Evolutionary conservation across 2,888 invertebrate species (phyloP), one percentile per base, ranked within the genome.

Genomic region (Suillia variegata): DNA sequence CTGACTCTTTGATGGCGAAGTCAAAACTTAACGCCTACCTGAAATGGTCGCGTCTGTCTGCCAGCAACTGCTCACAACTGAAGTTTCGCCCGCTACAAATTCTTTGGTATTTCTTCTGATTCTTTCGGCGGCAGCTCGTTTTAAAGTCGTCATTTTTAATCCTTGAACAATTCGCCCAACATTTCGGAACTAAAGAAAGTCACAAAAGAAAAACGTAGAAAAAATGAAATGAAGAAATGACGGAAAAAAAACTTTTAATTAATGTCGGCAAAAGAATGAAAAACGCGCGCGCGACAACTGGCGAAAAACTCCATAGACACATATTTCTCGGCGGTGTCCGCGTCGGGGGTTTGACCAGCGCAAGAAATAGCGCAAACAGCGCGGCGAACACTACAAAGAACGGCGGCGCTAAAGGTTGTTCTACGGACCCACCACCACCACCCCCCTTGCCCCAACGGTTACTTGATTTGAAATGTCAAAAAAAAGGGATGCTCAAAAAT

Each of bases 291-390:
- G 12, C 31, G 6, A 31, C 6, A 31, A 38, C 6, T 38, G 38
- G 10, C 38, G 38, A 3, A 26, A 26, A 26, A 38, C 38, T 38
- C 38, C 6, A n/a, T n/a, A 38, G 38, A 38, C 38, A n/a, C 38
- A 38, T 38, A 10, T 10, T 38, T 38, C 58, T 53, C n/a, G n/a
- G n/a, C n/a, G n/a, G n/a, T n/a, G n/a, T n/a, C n/a, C n/a, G n/a
- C n/a, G n/a, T n/a, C n/a, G n/a, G n/a, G n/a, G n/a, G n/a, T n/a
- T 62, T 62, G 62, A 61, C 56, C 56, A 61, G 53, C 60, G 50
- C 50, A 50, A n/a, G n/a, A 21, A 21, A 48, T 20, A 21, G 48
- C n/a, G 20, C 48, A 18, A 21, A 21, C 20, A 21, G 21, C 10
- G 20, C 47, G 20, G 47, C 47, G 17, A 18, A 47, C n/a, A 20